Evolutionary conservation across 2,797 vertebrate species (phyloP).

Genomic region (Pyrocephalus nanus): DNA sequence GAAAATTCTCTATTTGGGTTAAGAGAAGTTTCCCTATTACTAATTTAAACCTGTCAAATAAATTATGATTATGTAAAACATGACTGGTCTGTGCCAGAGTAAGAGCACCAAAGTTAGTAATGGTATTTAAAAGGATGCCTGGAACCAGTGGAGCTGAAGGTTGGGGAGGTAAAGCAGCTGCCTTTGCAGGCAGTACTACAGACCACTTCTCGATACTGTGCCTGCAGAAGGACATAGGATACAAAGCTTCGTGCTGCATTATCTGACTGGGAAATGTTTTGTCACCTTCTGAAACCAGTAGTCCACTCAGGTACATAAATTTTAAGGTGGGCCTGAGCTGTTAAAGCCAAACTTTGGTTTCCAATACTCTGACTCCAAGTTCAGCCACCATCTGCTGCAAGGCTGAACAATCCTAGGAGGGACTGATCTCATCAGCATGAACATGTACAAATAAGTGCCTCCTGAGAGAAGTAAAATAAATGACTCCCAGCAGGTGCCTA

Average conservation of each 20-base stretch:
- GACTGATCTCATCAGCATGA: not conserved
- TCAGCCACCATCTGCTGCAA: not conserved
- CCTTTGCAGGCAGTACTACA: not conserved
- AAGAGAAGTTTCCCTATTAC: not conserved
- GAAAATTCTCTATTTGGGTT: not conserved
- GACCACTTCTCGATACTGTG: not conserved
- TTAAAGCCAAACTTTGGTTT: not conserved
- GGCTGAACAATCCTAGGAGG: not conserved
- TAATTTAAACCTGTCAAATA: not conserved
- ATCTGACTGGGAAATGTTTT: not conserved
- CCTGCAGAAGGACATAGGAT: not conserved
- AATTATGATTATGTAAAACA: not conserved
- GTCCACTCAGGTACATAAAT: not conserved
- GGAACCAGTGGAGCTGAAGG: not conserved
- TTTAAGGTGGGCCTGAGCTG: not conserved
- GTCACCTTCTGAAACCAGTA: not conserved
- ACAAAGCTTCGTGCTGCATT: not conserved
- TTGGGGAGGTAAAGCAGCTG: not conserved
- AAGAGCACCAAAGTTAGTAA: not conserved
- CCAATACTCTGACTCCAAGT: not conserved
- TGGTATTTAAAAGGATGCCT: not conserved
- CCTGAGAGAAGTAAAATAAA: not conserved
- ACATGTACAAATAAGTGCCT: not conserved
- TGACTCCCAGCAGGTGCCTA: not conserved
- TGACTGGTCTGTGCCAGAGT: not conserved